phyloP scores from a whole-genome alignment of 2,113 vertebrate genomes.

The Cavia porcellus region DNA sequence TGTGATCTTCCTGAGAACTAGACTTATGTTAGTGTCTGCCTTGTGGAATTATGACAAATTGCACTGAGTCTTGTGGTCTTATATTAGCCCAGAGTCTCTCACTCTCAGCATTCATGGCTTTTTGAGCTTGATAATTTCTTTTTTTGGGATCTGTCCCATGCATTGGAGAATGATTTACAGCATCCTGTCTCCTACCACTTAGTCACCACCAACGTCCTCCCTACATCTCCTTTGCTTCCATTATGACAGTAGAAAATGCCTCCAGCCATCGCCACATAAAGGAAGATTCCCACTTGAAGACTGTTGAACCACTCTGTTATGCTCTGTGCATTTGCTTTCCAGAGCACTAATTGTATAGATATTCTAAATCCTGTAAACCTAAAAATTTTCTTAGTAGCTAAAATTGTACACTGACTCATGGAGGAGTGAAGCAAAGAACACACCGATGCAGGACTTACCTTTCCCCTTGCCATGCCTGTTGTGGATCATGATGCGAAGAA shows the following conservation, averaged over 20 bases:
- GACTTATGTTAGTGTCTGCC: not conserved
- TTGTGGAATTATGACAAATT: not conserved
- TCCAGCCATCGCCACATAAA: not conserved
- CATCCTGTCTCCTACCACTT: too few species aligned
- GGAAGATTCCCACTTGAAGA: not conserved
- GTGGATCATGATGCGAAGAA: not conserved
- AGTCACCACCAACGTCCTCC: not conserved
- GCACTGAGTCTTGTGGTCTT: not conserved
- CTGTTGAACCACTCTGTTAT: not conserved
- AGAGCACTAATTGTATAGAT: not conserved
- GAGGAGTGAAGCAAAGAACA: not conserved
- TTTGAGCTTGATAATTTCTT: not conserved
- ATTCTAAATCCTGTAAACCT: not conserved
- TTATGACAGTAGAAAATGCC: not conserved
- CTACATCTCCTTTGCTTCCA: accelerated
- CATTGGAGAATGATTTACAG: not conserved
- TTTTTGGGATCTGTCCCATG: not conserved
- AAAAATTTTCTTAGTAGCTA: not conserved
- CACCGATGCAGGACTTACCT: conserved; percentile 80
- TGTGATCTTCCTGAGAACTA: not conserved
- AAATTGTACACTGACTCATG: not conserved
- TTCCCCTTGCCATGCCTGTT: conserved; percentile 78
- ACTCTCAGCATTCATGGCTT: not conserved
- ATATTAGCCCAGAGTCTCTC: not conserved
- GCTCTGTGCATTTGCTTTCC: not conserved